A percentile compares a stretch with the other conserved stretches of the same genome.
phyloP scores from a whole-genome alignment of 2,113 vertebrate genomes.

The Asarcornis scutulata region DNA sequence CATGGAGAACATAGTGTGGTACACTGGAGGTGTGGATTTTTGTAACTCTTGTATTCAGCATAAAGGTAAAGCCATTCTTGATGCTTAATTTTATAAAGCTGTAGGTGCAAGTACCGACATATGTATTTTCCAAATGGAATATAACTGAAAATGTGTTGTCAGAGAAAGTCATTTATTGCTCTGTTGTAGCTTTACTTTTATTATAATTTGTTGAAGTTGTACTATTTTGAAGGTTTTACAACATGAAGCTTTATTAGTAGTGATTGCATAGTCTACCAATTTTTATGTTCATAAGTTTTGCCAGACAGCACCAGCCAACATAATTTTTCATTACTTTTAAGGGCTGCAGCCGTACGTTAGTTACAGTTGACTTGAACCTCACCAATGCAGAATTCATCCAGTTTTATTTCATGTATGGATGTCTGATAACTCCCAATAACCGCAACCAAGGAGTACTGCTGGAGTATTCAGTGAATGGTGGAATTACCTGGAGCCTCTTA shows the following conservation, averaged over 20 bases:
- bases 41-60: not conserved
- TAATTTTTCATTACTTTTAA: conserved; percentile 62
- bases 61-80: not conserved
- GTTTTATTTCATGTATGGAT: conserved; percentile 99
- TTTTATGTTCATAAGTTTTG: not conserved
- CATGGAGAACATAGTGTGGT: not conserved
- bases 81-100: not conserved
- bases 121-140: not conserved
- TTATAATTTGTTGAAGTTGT: not conserved
- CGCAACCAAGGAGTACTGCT: conserved; percentile 96
- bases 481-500: conserved; percentile 92
- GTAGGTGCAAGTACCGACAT: not conserved
- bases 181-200: not conserved
- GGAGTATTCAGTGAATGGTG: conserved; percentile 95
- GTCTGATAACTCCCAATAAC: conserved; percentile 91
- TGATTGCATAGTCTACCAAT: not conserved
- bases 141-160: not conserved
- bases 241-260: not conserved
- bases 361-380: conserved; percentile 95
- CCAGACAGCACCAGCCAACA: not conserved
- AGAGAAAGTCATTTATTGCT: not conserved
- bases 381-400: conserved; percentile 97
- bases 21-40: not conserved
- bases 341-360: conserved; percentile 92
- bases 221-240: not conserved